phyloP scores from a whole-genome alignment of 2,113 vertebrate species.

The Paramisgurnus dabryanus region DNA sequence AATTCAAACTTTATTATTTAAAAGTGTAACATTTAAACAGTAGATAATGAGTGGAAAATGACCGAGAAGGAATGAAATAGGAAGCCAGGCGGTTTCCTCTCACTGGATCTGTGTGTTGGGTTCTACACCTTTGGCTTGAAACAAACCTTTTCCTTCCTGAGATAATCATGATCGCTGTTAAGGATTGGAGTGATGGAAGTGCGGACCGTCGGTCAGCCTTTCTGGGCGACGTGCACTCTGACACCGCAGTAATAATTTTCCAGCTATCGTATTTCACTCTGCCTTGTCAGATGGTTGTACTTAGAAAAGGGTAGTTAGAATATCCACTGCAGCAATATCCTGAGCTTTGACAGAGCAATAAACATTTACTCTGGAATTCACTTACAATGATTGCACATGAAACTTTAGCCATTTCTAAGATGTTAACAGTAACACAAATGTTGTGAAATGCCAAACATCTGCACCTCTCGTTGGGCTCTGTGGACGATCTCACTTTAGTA shows the following conservation, averaged over 20 bases:
- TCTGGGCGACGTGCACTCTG: background rate
- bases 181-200: conserved; percentile 53
- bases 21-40: too few relatives aligned
- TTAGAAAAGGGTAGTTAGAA: background rate
- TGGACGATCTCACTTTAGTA: too few relatives aligned
- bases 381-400: background rate
- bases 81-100: conserved; percentile 45
- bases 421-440: background rate
- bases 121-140: conserved; percentile 67
- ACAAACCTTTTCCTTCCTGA: conserved; percentile 70
- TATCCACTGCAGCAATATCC: background rate
- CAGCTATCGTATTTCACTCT: background rate
- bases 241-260: background rate
- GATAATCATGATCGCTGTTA: conserved; percentile 59
- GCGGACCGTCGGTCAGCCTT: background rate
- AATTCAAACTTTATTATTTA: background rate
- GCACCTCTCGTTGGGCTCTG: too few relatives aligned
- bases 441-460: background rate
- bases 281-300: background rate
- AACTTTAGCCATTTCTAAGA: background rate
- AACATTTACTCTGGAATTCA: too few relatives aligned
- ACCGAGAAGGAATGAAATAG: conserved; percentile 36
- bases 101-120: conserved; percentile 47
- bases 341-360: background rate
- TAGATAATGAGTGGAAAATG: conserved; percentile 30